phyloP scores from a whole-genome alignment of 2,113 vertebrate genomes.

The Hepsetus odoe region DNA sequence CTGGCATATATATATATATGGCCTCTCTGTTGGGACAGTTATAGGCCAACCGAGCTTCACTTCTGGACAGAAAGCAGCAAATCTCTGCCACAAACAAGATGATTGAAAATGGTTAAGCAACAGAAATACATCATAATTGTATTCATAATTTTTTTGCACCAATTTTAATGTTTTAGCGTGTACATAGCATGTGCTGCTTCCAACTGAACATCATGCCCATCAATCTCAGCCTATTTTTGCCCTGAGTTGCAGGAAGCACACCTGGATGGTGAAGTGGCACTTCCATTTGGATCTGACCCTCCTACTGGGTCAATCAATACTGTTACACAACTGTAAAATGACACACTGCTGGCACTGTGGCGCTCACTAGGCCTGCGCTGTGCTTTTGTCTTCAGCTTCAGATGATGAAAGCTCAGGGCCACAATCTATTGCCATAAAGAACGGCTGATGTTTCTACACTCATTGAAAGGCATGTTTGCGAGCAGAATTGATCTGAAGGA shows the following conservation, averaged over 20 bases:
- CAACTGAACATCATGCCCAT: neutral
- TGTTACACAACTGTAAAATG: slow-evolving; percentile 7
- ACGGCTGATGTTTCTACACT: neutral
- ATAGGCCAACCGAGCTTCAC: too few relatives aligned
- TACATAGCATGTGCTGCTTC: neutral
- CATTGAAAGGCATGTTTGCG: neutral
- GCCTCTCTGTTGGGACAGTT: too few relatives aligned
- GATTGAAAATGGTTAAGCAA: too few relatives aligned
- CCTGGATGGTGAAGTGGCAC: slow-evolving; percentile 15
- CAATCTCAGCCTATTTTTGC: neutral
- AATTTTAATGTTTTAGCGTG: too few relatives aligned
- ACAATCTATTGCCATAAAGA: neutral
- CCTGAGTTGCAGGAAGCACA: slow-evolving; percentile 15
- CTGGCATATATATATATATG: neutral
- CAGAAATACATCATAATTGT: too few relatives aligned
- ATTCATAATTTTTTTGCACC: too few relatives aligned
- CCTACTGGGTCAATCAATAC: slow-evolving; percentile 4
- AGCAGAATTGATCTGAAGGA: neutral
- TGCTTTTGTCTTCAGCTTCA: neutral
- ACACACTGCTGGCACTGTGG: neutral
- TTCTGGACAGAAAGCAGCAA: too few relatives aligned
- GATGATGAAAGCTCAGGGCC: neutral
- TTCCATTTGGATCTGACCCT: slow-evolving; percentile 12
- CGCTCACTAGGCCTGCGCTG: neutral
- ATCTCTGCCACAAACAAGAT: too few relatives aligned